Base-by-base conservation (phyloP, 2,888 invertebrate species). In the Tachina lurida region DNA sequence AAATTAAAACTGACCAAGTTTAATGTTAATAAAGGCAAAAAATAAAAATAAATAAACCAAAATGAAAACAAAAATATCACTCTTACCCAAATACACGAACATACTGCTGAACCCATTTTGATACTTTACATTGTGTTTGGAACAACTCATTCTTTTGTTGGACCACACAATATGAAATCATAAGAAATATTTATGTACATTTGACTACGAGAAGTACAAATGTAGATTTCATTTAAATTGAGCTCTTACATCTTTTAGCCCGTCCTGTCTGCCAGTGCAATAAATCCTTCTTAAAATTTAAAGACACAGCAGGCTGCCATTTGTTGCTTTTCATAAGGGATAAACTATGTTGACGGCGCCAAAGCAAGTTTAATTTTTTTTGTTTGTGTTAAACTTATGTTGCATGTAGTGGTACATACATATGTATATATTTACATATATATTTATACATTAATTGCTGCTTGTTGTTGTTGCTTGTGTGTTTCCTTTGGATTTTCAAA, bases 281-380 rank as follows among this genome's bases (percentile, higher is more conserved):
- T 86, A 79, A 86, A 86, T 86, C 67, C 63, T 78, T 63, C 68
- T 78, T 73, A 75, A 85, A 82, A 60, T 65, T 73, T 75, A 8
- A 70, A 73, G 60, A 63, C 85, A 75, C 75, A 82, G 82, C 85
- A 79, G 70, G 79, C 78, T 60, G 63, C 74, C 78, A 71, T 54
- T 77, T 71, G 71, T 43, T 62, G 43, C 62, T 67, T 49, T 80
- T 70, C 65, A 67, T 65, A 68, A 67, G 74, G 71, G 54, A 79
- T 82, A 86, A 86, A 82, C 79, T 19, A 71, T 82, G 78, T 70
- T 86, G 85, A 86, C 82, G 82, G 82, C 85, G 78, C 85, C 82
- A 85, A 85, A 71, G 58, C 41, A 67, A 71, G 2, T 71, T 58
- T 60, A n/a, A 54, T 3, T 71, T 75, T 71, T 47, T 76, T 58